Conservation (phyloP, 2,888 invertebrate species). For the Arenicola marina region DNA sequence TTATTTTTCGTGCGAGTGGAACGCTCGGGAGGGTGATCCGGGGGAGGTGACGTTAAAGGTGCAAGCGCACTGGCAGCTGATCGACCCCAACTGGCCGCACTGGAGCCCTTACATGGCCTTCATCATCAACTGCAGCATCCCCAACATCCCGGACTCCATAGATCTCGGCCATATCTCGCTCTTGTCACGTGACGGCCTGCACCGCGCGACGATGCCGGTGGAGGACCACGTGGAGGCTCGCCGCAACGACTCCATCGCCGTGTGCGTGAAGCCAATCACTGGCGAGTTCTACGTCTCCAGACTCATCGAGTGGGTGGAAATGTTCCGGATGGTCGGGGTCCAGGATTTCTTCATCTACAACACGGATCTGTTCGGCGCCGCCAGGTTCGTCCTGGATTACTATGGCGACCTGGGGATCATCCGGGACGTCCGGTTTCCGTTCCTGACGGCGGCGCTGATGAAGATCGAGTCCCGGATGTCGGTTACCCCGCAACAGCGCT, state of each 20-base stretch:
- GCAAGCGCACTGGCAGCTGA: too few species aligned
- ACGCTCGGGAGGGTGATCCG: too few species aligned
- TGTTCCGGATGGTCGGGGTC: slow-evolving; percentile 10
- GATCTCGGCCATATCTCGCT: background rate
- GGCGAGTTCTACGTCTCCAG: slow-evolving; percentile 5
- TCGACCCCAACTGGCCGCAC: slow-evolving; percentile 24
- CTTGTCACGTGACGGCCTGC: too few species aligned
- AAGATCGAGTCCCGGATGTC: slow-evolving; percentile 4
- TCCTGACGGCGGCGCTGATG: slow-evolving; percentile 13
- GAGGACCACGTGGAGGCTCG: too few species aligned
- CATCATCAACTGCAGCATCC: slow-evolving; percentile 13
- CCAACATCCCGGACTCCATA: background rate
- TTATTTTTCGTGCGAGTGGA: too few species aligned
- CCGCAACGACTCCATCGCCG: slow-evolving; percentile 5
- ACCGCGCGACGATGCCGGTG: too few species aligned
- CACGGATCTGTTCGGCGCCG: slow-evolving; percentile 13
- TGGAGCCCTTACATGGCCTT: slow-evolving; percentile 21
- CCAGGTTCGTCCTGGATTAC: slow-evolving; percentile 19
- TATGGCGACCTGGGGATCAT: slow-evolving; percentile 17
- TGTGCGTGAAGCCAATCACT: slow-evolving; percentile 20
- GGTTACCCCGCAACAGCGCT: slow-evolving; percentile 9
- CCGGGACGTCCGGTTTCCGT: slow-evolving; percentile 16
- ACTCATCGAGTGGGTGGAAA: slow-evolving; percentile 27
- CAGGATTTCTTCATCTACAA: slow-evolving; percentile 17
- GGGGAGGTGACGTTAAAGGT: too few species aligned